A percentile compares a stretch with the other conserved stretches of the same genome.
Evolutionary conservation across 2,888 invertebrate species (phyloP).

Genomic region (Ecliptopera silaceata): DNA sequence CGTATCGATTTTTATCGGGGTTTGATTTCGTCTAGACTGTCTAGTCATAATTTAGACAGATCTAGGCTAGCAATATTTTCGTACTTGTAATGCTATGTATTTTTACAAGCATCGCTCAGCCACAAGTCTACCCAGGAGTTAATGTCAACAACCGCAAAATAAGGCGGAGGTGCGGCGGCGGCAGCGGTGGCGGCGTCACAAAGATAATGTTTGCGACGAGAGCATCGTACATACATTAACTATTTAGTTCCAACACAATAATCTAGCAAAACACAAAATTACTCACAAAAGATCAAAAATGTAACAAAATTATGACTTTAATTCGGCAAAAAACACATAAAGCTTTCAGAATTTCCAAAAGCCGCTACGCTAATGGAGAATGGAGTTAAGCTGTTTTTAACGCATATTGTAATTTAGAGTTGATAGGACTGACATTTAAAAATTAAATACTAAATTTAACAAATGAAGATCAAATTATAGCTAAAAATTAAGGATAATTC

Average conservation of each 20-base stretch:
- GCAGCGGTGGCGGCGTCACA: constrained; percentile 30
- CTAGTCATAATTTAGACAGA: neutral
- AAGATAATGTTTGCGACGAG: constrained; percentile 12
- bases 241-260: neutral
- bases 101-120: constrained; percentile 1
- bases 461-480: constrained; percentile 12
- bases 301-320: neutral
- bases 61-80: neutral
- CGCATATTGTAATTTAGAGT: neutral
- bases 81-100: neutral
- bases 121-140: constrained; percentile 45
- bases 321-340: neutral
- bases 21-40: neutral
- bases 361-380: constrained; percentile 20
- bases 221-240: constrained; percentile 2
- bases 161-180: constrained; percentile 19
- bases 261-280: neutral
- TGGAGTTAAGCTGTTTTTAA: constrained; percentile 18
- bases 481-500: constrained; percentile 33
- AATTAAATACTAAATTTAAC: neutral
- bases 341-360: constrained; percentile 6
- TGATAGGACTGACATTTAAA: neutral
- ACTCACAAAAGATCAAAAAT: neutral
- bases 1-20: constrained; percentile 10
- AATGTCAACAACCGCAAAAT: constrained; percentile 56